Percentiles rank a stretch among this genome's conserved stretches.
These are phyloP conservation scores for Apocheima hispidaria DNA, from an alignment of 2,888 invertebrate genomes.

Conservation along the genomic window DNA sequence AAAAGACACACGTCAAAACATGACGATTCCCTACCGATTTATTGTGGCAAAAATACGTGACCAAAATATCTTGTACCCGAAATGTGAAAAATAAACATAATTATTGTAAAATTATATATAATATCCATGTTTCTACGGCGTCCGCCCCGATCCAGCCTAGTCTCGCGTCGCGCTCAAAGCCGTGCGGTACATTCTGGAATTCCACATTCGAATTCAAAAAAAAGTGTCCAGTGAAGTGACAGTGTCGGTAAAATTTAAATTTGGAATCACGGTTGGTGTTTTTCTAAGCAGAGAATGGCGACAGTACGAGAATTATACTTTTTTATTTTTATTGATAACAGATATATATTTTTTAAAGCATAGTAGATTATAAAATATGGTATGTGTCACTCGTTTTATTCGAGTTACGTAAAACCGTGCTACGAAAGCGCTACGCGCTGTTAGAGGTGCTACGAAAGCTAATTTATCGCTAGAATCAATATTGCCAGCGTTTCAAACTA, in stretches of 20 bases:
- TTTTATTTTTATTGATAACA: slow-evolving; percentile 49
- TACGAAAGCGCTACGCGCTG: slow-evolving; percentile 64
- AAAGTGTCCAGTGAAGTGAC: slow-evolving; percentile 73
- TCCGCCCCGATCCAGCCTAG: slow-evolving; percentile 57
- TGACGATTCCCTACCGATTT: slow-evolving; percentile 51
- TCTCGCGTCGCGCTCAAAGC: slow-evolving; percentile 65
- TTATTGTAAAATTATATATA: slow-evolving; percentile 76
- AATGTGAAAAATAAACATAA: slow-evolving; percentile 68
- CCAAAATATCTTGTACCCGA: slow-evolving; percentile 52
- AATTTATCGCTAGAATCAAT: slow-evolving; percentile 38
- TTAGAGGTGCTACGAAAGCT: slow-evolving; percentile 34
- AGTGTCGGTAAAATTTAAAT: slow-evolving; percentile 66
- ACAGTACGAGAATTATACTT: slow-evolving; percentile 69
- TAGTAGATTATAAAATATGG: slow-evolving; percentile 30
- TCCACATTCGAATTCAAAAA: slow-evolving; percentile 54
- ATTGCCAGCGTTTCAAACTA: slow-evolving; percentile 24
- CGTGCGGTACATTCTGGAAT: slow-evolving; percentile 70
- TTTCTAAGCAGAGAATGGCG: slow-evolving; percentile 63
- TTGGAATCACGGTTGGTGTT: slow-evolving; percentile 73
- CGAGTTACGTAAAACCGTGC: slow-evolving; percentile 51
- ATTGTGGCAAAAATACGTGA: slow-evolving; percentile 55
- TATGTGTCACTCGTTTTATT: slow-evolving; percentile 50
- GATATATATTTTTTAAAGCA: slow-evolving; percentile 33
- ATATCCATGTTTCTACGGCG: slow-evolving; percentile 59
- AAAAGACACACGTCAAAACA: slow-evolving; percentile 41